Base-by-base conservation (phyloP, 2,888 invertebrate species). In the Calliopum simillimum region DNA sequence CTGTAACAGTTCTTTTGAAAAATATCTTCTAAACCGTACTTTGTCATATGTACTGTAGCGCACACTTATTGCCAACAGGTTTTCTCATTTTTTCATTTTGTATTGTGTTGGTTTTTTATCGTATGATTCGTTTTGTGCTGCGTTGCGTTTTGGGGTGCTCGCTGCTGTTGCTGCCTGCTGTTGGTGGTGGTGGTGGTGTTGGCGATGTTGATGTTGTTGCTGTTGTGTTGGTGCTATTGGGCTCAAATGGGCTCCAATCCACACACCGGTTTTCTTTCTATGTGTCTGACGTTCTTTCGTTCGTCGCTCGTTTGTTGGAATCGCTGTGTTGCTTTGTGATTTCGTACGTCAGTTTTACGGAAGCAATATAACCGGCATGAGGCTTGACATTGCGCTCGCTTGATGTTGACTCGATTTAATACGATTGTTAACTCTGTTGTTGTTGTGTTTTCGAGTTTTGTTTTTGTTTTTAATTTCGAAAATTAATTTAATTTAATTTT, bases 331-430 rank as follows among this genome's bases (percentile, higher is more conserved):
- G 66, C 5, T 58, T 58, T 56, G 12, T 16, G 25, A 46, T 53
- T 55, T 41, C 33, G 65, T 41, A 43, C 56, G 69, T 79, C 76
- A 80, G 80, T 80, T 76, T 77, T 76, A 79, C 79, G 79, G 79
- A 80, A 79, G 78, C 79, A 74, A 76, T 77, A 75, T 75, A 68
- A 74, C 73, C 76, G 76, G 74, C 63, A 58, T 70, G 71, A 49
- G 69, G 67, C 49, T 49, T 49, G 47, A 8, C 33, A 55, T 68
- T 58, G 58, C 71, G 53, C 67, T 66, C 67, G 62, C 55, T 62
- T 43, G 47, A 43, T 51, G 14, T 63, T 64, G 46, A 68, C 49
- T 63, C 64, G 43, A 33, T 21, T 12, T 49, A 13, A 19, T 23
- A 56, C 68, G 67, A 47, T 67, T 43, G 64, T 55, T 71, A 71